A percentile compares a stretch with the other conserved stretches of the same genome.
Conservation (phyloP, 2,888 invertebrate species). For the Macrophya alboannulata region DNA sequence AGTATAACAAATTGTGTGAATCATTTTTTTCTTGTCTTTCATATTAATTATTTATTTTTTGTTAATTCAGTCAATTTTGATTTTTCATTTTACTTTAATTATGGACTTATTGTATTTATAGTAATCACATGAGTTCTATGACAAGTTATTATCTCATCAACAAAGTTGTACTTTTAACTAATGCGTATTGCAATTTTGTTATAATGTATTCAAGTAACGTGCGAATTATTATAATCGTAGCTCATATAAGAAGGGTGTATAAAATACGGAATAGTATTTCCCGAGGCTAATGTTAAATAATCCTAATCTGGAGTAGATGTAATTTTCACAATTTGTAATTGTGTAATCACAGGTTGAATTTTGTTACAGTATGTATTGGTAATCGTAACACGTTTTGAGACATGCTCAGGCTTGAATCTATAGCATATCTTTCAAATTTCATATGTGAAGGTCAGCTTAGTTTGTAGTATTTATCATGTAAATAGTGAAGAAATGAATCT, state of each 20-base stretch:
- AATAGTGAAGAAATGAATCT: conserved; percentile 38
- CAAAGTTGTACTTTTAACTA: neutral
- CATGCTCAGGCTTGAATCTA: conserved; percentile 1
- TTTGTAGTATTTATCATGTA: conserved; percentile 52
- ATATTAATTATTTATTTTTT: neutral
- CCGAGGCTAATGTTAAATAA: neutral
- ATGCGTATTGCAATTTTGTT: neutral
- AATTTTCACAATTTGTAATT: neutral
- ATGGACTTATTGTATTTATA: neutral
- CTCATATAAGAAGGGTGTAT: neutral
- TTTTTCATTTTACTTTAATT: neutral
- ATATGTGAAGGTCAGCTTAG: neutral
- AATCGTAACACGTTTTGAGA: neutral
- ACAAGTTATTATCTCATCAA: too few relatives aligned
- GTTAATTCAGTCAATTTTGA: neutral
- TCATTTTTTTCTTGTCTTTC: neutral
- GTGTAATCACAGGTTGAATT: neutral
- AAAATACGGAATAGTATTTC: neutral
- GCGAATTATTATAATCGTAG: neutral
- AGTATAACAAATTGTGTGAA: neutral
- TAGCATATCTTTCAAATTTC: neutral
- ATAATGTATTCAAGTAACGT: neutral
- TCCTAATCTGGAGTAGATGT: neutral
- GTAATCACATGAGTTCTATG: neutral
- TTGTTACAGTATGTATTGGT: neutral